phyloP scores from a whole-genome alignment of 2,797 vertebrate genomes.

The Paramormyrops hopkinsi region DNA sequence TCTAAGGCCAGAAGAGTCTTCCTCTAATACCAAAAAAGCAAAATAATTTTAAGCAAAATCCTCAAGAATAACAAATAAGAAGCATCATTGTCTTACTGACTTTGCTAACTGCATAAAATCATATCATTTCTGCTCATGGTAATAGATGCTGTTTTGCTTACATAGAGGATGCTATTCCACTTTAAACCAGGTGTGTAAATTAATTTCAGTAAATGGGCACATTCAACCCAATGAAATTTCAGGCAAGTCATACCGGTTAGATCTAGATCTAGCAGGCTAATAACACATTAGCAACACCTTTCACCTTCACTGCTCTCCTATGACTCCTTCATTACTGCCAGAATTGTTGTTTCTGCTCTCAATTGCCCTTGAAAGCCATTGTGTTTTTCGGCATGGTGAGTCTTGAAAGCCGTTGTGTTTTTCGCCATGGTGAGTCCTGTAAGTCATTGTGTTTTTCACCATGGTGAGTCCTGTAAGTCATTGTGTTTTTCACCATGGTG shows the following conservation, averaged over 20 bases:
- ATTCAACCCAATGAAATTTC: not conserved
- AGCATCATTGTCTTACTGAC: not conserved
- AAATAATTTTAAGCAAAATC: not conserved
- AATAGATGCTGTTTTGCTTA: not conserved
- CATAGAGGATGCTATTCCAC: not conserved
- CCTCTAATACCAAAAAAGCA: constrained; percentile 62
- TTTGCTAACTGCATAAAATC: not conserved
- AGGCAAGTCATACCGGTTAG: not conserved
- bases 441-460: not conserved
- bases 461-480: no score
- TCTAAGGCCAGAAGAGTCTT: constrained; percentile 88
- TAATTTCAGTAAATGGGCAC: not conserved
- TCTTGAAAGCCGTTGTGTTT: no score
- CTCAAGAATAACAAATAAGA: not conserved
- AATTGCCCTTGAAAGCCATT: not conserved
- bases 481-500: no score
- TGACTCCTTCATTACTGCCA: not conserved
- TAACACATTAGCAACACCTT: not conserved
- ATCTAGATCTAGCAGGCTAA: not conserved
- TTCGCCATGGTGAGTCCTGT: not conserved
- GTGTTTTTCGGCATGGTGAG: no score
- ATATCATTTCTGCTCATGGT: not conserved
- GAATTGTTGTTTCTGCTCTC: not conserved
- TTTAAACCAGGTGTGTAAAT: not conserved
- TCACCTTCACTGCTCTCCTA: not conserved